Evolutionary conservation across 2,113 vertebrate species (phyloP), one percentile per base, ranked within the genome.

Genomic region (Mola mola): DNA sequence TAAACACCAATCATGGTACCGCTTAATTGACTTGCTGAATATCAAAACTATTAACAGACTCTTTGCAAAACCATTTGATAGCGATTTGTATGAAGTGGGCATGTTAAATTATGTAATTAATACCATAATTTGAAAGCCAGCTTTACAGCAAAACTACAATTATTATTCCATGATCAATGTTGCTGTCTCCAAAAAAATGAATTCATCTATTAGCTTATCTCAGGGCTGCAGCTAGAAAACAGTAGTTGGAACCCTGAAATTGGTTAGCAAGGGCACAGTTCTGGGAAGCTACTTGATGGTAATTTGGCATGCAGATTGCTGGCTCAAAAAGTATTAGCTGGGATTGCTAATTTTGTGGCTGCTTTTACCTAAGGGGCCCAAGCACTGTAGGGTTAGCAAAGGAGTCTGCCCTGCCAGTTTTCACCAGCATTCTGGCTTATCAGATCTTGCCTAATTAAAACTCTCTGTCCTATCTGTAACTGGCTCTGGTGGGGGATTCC

Each of bases 331-430:
- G 1, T 9, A 11, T 11, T 25, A 41, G 5, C 9, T 59, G 47
- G 25, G 16, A 36, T 22, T 9, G 29, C 3, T 11, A 16, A 37
- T 48, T 31, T 19, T n/a, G 5, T 11, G 31, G 4, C 13, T 10
- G 2, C 11, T 25, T 38, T 4, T 11, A 24, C 33, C 12, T 25
- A 29, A 15, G 9, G 5, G 38, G 17, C 24, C 16, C 16, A 24
- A 61, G 28, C 9, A 43, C 55, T 62, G 34, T 15, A 49, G 36
- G 17, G 10, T 64, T 17, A 33, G 8, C 6, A 13, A 15, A 17
- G 16, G 33, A n/a, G n/a, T n/a, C n/a, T n/a, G 13, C 33, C 5
- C 12, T 15, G 10, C 15, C 26, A 5, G 26, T 5, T 7, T 36
- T 10, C 33, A 15, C 15, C 12, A 12, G 11, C 33, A 1, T n/a